Conservation (phyloP, 2,113 vertebrate genomes). For the Chamaetylas fuelleborni region DNA sequence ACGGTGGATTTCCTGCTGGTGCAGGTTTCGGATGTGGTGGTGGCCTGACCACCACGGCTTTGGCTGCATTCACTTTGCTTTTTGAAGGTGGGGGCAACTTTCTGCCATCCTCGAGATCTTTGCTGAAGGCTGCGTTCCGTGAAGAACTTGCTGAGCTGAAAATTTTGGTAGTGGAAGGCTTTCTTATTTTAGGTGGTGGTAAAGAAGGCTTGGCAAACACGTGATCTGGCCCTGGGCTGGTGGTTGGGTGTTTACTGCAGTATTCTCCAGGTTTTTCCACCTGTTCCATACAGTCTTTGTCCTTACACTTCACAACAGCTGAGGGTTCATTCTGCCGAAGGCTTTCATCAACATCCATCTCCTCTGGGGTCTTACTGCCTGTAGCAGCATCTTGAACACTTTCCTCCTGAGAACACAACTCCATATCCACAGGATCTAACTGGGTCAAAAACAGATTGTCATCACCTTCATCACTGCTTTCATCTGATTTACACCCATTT, state of each 20-base stretch:
- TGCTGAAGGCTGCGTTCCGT: constrained; percentile 75
- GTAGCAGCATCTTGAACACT: background rate
- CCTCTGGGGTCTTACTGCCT: background rate
- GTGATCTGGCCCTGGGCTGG: constrained; percentile 6
- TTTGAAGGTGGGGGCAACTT: constrained; percentile 32
- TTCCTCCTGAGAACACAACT: constrained; percentile 74
- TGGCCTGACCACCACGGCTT: background rate
- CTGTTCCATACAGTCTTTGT: constrained; percentile 35
- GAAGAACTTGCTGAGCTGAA: constrained; percentile 75
- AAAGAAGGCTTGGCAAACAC: constrained; percentile 78
- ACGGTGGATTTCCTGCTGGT: background rate
- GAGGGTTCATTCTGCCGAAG: background rate
- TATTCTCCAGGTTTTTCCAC: background rate
- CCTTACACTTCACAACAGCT: background rate
- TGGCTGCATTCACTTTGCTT: constrained; percentile 30
- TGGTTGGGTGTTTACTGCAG: constrained; percentile 36
- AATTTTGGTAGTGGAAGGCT: constrained; percentile 77
- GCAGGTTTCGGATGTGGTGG: background rate
- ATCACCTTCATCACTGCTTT: constrained; percentile 30
- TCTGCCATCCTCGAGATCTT: constrained; percentile 67
- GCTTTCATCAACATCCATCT: background rate
- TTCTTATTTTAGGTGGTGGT: constrained; percentile 54
- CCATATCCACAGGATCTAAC: constrained; percentile 76
- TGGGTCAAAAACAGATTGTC: constrained; percentile 79
- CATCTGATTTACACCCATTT: background rate